Evolutionary conservation across 2,113 vertebrate species (phyloP).

Genomic region (Podarcis raffonei): DNA sequence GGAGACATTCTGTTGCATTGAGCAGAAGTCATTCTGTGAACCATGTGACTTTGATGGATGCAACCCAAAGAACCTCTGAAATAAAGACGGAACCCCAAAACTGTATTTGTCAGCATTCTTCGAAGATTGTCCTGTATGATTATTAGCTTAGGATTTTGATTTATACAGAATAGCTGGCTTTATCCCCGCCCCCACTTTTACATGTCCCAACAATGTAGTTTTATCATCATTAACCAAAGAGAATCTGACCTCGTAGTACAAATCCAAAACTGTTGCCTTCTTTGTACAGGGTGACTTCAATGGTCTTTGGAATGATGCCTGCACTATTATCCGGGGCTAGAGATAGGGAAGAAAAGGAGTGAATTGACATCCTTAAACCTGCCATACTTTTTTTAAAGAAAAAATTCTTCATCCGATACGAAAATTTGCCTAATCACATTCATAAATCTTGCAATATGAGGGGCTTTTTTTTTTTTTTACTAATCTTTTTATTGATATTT

Average conservation of each 20-base stretch:
- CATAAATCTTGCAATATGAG: not conserved
- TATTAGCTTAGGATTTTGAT: accelerated
- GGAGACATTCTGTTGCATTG: no score
- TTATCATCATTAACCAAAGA: constrained; percentile 13
- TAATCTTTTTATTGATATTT: no score
- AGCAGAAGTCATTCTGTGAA: no score
- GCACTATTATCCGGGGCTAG: constrained; percentile 87
- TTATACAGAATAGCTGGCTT: not conserved
- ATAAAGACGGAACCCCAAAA: not conserved
- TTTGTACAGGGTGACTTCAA: constrained; percentile 92
- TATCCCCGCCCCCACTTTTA: not conserved
- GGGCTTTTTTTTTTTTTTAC: no score
- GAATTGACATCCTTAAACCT: constrained; percentile 34
- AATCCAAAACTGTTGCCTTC: constrained; percentile 98
- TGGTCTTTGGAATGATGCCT: constrained; percentile 89
- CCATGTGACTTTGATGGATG: no score
- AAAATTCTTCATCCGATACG: not conserved
- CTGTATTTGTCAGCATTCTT: not conserved
- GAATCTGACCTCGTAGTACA: constrained; percentile 90
- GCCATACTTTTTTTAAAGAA: not conserved
- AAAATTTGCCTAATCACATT: not conserved
- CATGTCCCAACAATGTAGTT: not conserved
- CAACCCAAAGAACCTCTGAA: constrained; percentile 21
- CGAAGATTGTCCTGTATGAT: constrained; percentile 17
- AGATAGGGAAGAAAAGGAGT: constrained; percentile 20